These are phyloP conservation scores for Micrasema longulum DNA, from an alignment of 1,140 invertebrate species.

Conservation along the genomic window DNA sequence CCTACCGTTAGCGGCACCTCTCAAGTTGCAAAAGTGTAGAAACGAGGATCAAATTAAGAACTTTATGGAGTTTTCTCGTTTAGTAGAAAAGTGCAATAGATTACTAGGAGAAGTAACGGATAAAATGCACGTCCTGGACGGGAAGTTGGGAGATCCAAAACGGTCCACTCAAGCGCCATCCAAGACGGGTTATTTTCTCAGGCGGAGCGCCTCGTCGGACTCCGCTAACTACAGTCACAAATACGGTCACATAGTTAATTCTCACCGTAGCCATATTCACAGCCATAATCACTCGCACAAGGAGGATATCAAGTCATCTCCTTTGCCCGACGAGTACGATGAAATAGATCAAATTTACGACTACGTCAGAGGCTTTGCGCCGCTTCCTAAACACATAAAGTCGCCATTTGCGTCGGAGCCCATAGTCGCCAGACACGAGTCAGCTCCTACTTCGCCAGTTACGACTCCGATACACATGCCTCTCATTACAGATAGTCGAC, in stretches of 20 bases:
- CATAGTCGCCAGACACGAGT: conserved; percentile 61
- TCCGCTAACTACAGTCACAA: conserved; percentile 71
- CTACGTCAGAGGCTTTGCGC: conserved; percentile 92
- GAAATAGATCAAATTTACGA: conserved; percentile 98
- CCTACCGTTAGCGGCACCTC: conserved; percentile 84
- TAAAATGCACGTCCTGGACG: conserved; percentile 83
- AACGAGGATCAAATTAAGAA: conserved; percentile 86
- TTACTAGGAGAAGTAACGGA: conserved; percentile 87
- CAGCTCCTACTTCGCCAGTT: conserved; percentile 64
- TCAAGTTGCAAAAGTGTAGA: conserved; percentile 86
- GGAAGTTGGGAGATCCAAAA: conserved; percentile 78
- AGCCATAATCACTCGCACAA: conserved; percentile 65
- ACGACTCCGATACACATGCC: conserved; percentile 69
- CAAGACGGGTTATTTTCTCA: conserved; percentile 72
- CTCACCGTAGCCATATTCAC: conserved; percentile 65
- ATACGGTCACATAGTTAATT: conserved; percentile 58
- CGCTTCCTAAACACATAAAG: conserved; percentile 84
- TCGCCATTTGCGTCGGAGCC: conserved; percentile 72
- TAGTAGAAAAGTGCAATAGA: conserved; percentile 83
- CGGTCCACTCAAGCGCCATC: conserved; percentile 66
- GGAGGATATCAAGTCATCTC: conserved; percentile 65
- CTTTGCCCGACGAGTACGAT: conserved; percentile 87
- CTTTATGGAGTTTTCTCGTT: conserved; percentile 82
- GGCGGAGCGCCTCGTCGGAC: conserved; percentile 81
- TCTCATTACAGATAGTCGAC: conserved; percentile 74